These are phyloP conservation scores for Epistrophella euchroma DNA, from an alignment of 2,888 invertebrate genomes.

Conservation along the genomic window DNA sequence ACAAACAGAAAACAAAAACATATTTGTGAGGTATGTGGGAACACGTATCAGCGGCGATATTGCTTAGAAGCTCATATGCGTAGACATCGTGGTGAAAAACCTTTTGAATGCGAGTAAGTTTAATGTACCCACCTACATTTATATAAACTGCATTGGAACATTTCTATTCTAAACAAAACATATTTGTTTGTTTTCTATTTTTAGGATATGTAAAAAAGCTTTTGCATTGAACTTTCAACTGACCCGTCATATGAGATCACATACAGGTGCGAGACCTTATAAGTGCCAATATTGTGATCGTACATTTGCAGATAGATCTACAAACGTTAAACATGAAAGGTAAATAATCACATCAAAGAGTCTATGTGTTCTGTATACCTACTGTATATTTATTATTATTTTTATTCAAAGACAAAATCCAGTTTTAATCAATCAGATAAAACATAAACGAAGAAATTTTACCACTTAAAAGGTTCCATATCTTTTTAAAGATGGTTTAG, in stretches of 20 bases:
- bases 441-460: no score
- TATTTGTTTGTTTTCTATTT: neutral
- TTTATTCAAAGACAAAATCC: no score
- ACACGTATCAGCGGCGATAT: slow-evolving; percentile 82
- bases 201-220: slow-evolving; percentile 81
- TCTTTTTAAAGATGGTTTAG: no score
- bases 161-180: neutral
- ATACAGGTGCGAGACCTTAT: slow-evolving; percentile 82
- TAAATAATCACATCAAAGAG: slow-evolving; percentile 56
- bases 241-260: slow-evolving; percentile 83
- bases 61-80: slow-evolving; percentile 82
- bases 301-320: slow-evolving; percentile 82
- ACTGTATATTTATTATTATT: no score
- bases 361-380: no score
- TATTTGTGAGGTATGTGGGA: slow-evolving; percentile 82
- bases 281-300: slow-evolving; percentile 82
- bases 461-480: no score
- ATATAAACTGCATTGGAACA: no score
- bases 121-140: neutral
- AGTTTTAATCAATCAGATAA: no score
- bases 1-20: slow-evolving; percentile 78
- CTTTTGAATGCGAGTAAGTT: slow-evolving; percentile 82
- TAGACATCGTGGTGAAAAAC: slow-evolving; percentile 82
- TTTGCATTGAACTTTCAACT: slow-evolving; percentile 83
- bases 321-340: slow-evolving; percentile 83